A percentile compares a stretch with the other conserved stretches of the same genome.
Evolutionary conservation across 2,797 vertebrate genomes (phyloP).

Genomic region (Danio jaintianensis): DNA sequence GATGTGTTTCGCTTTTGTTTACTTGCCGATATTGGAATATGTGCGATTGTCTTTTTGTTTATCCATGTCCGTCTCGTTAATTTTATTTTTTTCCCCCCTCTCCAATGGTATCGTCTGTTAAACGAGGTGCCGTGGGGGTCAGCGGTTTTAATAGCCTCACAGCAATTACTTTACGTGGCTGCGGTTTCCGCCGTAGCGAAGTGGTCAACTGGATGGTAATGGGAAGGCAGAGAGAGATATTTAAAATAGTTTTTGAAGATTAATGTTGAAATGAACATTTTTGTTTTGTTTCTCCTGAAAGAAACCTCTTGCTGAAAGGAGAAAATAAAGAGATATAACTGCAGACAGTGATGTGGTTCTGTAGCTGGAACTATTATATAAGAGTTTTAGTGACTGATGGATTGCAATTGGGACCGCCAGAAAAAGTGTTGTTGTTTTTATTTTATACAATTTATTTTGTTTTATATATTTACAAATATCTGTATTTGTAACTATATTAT

Average conservation of each 20-base stretch:
- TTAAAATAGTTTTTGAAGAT: constrained; percentile 56
- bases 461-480: too few species aligned
- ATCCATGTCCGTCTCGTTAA: constrained; percentile 42
- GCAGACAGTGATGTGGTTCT: background rate
- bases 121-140: constrained; percentile 62
- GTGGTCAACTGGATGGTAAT: constrained; percentile 54
- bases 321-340: background rate
- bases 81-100: constrained; percentile 17
- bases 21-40: constrained; percentile 51
- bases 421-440: too few species aligned
- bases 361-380: background rate
- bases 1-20: constrained; percentile 53
- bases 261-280: constrained; percentile 50
- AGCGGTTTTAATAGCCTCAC: constrained; percentile 62
- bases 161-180: constrained; percentile 58
- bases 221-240: constrained; percentile 39
- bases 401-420: too few species aligned
- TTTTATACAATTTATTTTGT: too few species aligned
- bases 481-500: too few species aligned
- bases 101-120: constrained; percentile 52
- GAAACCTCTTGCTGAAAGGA: constrained; percentile 42
- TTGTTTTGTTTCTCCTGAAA: constrained; percentile 22
- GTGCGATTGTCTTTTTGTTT: constrained; percentile 56
- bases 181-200: constrained; percentile 51
- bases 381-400: too few species aligned